Evolutionary conservation across 2,113 vertebrate species (phyloP).

Genomic region (Tautogolabrus adspersus): DNA sequence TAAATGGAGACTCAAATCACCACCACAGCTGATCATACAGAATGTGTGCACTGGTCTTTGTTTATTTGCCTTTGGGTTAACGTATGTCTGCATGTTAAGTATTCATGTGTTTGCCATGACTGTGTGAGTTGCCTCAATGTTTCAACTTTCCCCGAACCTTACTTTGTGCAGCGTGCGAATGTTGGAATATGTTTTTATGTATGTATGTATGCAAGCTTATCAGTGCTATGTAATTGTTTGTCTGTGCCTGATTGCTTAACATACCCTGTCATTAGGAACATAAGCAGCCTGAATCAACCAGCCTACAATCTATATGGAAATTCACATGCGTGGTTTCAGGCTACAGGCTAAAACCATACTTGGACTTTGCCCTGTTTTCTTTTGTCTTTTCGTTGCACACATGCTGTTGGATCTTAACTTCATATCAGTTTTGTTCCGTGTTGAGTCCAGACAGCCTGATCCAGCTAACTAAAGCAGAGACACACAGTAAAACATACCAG

Average conservation of each 20-base stretch:
- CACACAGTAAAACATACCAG: not conserved
- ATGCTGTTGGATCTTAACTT: not conserved
- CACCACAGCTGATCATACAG: not conserved
- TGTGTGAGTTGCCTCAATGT: not conserved
- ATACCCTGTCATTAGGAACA: constrained; percentile 48
- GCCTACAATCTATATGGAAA: constrained; percentile 67
- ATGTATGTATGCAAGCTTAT: constrained; percentile 44
- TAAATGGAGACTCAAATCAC: not conserved
- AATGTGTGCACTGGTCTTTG: not conserved
- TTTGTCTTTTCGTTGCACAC: not conserved
- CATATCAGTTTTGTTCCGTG: not conserved
- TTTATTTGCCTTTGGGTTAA: not conserved
- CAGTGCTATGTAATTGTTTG: constrained; percentile 42
- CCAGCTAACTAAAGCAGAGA: not conserved
- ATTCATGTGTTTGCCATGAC: not conserved
- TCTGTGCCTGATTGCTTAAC: constrained; percentile 58
- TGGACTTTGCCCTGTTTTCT: not conserved
- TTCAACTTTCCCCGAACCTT: not conserved
- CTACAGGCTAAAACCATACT: constrained; percentile 5
- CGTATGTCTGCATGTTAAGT: not conserved
- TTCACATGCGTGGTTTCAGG: constrained; percentile 47
- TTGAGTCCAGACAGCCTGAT: not conserved
- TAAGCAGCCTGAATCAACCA: constrained; percentile 34
- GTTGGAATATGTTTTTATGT: constrained; percentile 23
- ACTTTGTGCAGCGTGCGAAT: constrained; percentile 1